Evolutionary conservation across 2,113 vertebrate genomes (phyloP).

Genomic region (Struthidea cinerea): DNA sequence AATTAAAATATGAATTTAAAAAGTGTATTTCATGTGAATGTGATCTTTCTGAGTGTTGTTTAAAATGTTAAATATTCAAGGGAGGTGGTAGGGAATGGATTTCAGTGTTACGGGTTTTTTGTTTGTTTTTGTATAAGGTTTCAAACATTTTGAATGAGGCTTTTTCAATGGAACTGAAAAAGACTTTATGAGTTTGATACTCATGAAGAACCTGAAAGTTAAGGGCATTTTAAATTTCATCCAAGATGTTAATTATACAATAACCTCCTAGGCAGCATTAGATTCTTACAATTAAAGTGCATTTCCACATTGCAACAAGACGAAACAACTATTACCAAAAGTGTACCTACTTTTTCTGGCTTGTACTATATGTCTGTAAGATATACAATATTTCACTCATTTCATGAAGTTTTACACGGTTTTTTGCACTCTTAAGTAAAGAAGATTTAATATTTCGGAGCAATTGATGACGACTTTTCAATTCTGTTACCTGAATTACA

Average conservation of each 20-base stretch:
- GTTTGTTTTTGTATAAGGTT: background rate
- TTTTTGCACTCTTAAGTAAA: background rate
- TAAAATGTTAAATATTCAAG: background rate
- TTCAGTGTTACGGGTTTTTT: rapidly evolving
- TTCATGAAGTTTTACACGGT: background rate
- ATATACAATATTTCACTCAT: background rate
- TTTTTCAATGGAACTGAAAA: background rate
- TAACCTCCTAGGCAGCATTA: background rate
- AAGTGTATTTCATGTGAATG: background rate
- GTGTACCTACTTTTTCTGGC: background rate
- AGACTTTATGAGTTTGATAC: background rate
- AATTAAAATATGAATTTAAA: background rate
- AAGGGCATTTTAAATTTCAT: background rate
- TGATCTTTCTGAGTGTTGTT: background rate
- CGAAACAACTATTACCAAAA: background rate
- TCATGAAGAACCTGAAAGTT: background rate
- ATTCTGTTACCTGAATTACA: background rate
- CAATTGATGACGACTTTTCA: background rate
- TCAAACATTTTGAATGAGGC: background rate
- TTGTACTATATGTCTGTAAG: background rate
- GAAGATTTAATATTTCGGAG: background rate
- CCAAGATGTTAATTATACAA: background rate
- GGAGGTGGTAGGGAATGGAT: background rate
- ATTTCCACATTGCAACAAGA: background rate
- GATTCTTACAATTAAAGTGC: background rate